Percentiles rank a stretch among this genome's conserved stretches.
Conservation (phyloP, 1,140 invertebrate genomes). For the Diorhabda elongata region DNA sequence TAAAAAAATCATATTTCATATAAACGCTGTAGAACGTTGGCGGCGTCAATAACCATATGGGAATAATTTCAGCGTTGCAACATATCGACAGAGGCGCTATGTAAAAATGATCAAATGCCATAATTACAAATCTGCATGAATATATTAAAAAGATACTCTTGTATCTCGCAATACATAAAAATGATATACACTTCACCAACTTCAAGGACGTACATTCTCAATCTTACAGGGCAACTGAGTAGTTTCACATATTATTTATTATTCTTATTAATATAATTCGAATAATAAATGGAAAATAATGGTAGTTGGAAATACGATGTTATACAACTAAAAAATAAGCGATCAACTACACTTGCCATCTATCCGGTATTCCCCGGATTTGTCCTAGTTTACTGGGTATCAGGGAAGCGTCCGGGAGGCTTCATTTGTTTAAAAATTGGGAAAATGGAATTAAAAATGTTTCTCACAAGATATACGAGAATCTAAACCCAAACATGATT, state of each 20-base stretch:
- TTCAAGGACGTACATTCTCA: background rate
- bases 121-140: constrained; percentile 1
- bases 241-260: background rate
- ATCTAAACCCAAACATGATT: too few relatives aligned
- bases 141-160: constrained; percentile 3
- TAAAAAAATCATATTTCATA: too few relatives aligned
- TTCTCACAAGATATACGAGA: too few relatives aligned
- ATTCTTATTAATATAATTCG: background rate
- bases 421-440: background rate
- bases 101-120: background rate
- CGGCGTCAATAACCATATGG: background rate
- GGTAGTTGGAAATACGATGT: too few relatives aligned
- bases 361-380: background rate
- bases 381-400: background rate
- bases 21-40: background rate
- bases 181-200: background rate
- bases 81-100: background rate
- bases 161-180: background rate
- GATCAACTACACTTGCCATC: background rate
- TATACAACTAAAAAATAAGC: too few relatives aligned
- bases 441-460: too few relatives aligned
- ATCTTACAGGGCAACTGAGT: background rate
- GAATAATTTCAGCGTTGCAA: background rate
- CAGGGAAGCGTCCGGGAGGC: background rate
- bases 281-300: background rate